Conservation (phyloP, 2,113 vertebrate species). For the Misgurnus anguillicaudatus region DNA sequence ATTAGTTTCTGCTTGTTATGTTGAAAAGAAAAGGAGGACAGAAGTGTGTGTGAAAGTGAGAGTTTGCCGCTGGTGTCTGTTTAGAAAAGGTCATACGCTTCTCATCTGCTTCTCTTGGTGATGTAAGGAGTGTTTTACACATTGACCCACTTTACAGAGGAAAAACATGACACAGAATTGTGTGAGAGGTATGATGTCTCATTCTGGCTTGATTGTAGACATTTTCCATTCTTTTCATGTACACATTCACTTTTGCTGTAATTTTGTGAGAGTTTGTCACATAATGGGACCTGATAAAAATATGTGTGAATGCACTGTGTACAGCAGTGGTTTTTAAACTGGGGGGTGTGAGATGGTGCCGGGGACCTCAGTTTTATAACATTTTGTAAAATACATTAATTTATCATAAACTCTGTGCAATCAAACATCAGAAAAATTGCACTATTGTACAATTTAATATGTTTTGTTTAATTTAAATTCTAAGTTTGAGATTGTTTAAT, state of each 20-base stretch:
- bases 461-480: no score
- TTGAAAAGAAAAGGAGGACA: slow-evolving; percentile 37
- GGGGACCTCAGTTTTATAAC: no score
- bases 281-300: not conserved
- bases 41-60: slow-evolving; percentile 31
- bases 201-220: slow-evolving; percentile 43
- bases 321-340: not conserved
- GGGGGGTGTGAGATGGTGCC: no score
- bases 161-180: slow-evolving; percentile 60
- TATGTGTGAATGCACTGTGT: not conserved
- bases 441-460: no score
- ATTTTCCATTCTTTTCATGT: slow-evolving; percentile 33
- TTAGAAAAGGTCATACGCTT: slow-evolving; percentile 67
- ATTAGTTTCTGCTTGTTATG: slow-evolving; percentile 55
- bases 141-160: slow-evolving; percentile 77
- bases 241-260: slow-evolving; percentile 44
- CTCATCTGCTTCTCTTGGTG: no score
- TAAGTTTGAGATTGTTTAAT: no score
- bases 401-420: no score
- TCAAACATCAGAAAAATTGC: no score
- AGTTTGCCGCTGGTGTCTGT: slow-evolving; percentile 63
- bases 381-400: no score
- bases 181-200: slow-evolving; percentile 61
- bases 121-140: slow-evolving; percentile 74
- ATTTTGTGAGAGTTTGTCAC: not conserved